Evolutionary conservation across 2,797 vertebrate species (phyloP).

Genomic region (Sibirionetta formosa): DNA sequence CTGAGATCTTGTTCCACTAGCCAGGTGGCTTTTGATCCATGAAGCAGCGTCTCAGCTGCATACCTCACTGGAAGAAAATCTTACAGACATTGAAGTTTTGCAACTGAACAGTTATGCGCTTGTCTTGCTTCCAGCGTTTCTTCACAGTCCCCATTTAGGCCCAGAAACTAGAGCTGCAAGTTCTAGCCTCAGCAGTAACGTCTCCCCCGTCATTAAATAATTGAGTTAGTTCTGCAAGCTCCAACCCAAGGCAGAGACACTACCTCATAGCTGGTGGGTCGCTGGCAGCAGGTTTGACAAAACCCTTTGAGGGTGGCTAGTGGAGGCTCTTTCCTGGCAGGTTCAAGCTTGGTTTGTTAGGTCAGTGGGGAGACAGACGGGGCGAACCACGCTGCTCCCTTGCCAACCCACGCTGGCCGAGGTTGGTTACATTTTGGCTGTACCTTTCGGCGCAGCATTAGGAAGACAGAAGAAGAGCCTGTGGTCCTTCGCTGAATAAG

Average conservation of each 20-base stretch:
- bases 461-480: not conserved
- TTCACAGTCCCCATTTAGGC: not conserved
- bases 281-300: conserved; percentile 41
- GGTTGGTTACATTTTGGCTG: not conserved
- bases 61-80: not conserved
- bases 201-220: conserved; percentile 74
- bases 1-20: not conserved
- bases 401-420: conserved; percentile 54
- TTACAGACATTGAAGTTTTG: not conserved
- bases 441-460: not conserved
- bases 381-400: not conserved
- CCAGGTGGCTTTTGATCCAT: not conserved
- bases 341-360: conserved; percentile 72
- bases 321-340: conserved; percentile 64
- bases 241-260: conserved; percentile 57
- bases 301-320: not conserved
- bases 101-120: not conserved
- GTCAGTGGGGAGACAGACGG: conserved; percentile 54
- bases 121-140: conserved; percentile 49
- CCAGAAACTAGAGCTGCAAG: conserved; percentile 49
- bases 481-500: not conserved
- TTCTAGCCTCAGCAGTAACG: conserved; percentile 50
- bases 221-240: conserved; percentile 46
- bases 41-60: not conserved
- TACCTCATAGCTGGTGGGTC: conserved; percentile 74